Conservation (phyloP, 2,888 invertebrate genomes). For the Tubulanus polymorphus region DNA sequence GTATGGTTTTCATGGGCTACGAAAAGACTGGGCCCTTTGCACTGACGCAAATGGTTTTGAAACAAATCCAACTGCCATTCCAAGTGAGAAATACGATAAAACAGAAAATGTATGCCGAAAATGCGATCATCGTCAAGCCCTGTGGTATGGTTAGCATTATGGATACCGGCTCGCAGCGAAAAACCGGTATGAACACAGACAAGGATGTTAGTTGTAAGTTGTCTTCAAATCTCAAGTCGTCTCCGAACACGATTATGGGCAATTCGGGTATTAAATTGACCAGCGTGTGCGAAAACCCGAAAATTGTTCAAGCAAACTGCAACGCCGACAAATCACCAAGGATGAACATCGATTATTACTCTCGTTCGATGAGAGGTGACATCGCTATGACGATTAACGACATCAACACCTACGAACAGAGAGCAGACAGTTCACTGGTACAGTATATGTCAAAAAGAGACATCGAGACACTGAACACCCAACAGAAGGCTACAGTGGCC, state of each 20-base stretch:
- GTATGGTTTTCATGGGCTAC: conserved; percentile 3
- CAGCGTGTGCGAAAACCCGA: background rate
- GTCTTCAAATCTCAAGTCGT: background rate
- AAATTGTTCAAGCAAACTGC: background rate
- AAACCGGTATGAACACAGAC: background rate
- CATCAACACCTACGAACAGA: background rate
- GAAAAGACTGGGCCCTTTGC: background rate
- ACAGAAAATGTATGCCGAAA: conserved; percentile 1
- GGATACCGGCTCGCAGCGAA: background rate
- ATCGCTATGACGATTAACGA: background rate
- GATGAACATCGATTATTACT: background rate
- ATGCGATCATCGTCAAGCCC: background rate
- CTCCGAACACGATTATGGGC: background rate
- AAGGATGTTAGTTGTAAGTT: background rate
- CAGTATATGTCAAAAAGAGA: background rate
- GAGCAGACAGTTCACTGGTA: background rate
- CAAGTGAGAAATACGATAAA: conserved; percentile 2
- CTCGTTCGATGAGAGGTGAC: background rate
- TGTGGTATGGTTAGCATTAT: conserved; percentile 1
- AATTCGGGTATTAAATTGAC: background rate
- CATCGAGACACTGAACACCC: background rate
- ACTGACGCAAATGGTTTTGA: background rate
- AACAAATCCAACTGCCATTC: background rate
- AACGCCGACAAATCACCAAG: background rate
- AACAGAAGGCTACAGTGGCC: conserved; percentile 1